A percentile compares a stretch with the other conserved stretches of the same genome.
Conservation (phyloP, 2,797 vertebrate species). For the Synaphobranchus kaupii region DNA sequence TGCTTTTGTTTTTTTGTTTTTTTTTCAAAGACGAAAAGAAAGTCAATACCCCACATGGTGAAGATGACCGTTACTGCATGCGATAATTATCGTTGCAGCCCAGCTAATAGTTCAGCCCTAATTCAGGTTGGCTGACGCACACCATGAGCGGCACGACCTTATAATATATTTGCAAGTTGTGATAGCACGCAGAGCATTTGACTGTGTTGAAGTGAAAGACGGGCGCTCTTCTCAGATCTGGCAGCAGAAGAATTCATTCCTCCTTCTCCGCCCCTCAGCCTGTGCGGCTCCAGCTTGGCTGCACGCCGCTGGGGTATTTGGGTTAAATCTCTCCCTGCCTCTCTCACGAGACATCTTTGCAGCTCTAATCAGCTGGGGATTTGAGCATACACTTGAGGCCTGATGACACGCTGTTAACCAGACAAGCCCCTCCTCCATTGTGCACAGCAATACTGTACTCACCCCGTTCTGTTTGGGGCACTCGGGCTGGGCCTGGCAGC, state of each 20-base stretch:
- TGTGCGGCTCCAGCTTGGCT: slow-evolving; percentile 33
- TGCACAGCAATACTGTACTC: slow-evolving; percentile 12
- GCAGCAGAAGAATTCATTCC: not conserved
- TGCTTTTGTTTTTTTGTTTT: no score
- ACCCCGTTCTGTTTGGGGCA: slow-evolving; percentile 42
- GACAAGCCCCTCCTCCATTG: no score
- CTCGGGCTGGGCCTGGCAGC: slow-evolving; percentile 19
- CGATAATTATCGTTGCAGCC: no score
- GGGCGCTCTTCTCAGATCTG: not conserved
- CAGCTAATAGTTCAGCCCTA: no score
- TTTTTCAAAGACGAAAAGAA: no score
- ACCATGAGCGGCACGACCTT: not conserved
- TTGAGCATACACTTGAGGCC: no score
- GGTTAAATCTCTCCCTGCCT: not conserved
- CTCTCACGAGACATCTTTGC: not conserved
- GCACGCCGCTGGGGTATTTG: not conserved
- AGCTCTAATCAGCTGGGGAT: not conserved
- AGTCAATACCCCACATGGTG: no score
- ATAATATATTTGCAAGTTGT: not conserved
- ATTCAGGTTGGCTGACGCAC: no score
- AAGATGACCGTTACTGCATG: no score
- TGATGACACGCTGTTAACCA: not conserved
- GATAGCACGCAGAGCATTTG: not conserved
- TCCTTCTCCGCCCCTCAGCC: not conserved
- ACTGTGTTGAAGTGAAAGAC: not conserved